These are phyloP conservation scores for Tokudaia tokunoshimensis DNA, from an alignment of 2,797 vertebrate genomes.

Conservation along the genomic window DNA sequence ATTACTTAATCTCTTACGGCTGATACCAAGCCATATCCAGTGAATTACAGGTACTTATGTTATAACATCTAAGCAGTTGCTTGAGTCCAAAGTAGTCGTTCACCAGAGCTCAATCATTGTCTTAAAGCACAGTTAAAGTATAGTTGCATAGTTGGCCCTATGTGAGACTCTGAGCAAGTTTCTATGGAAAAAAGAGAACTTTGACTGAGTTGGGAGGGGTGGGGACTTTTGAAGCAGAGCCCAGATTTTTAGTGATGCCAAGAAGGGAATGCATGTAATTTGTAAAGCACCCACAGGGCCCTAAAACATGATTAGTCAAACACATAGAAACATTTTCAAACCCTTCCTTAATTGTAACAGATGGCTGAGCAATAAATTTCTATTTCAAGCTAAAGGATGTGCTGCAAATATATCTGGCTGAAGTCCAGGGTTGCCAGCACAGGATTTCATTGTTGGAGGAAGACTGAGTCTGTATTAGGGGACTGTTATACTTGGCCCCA, in stretches of 20 bases:
- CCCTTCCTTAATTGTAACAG: slow-evolving; percentile 81
- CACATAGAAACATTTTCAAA: slow-evolving; percentile 75
- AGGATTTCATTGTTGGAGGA: slow-evolving; percentile 65
- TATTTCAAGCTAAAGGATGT: slow-evolving; percentile 74
- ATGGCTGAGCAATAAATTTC: slow-evolving; percentile 82
- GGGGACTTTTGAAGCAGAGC: slow-evolving; percentile 43
- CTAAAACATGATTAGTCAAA: slow-evolving; percentile 80
- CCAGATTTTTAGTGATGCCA: slow-evolving; percentile 68
- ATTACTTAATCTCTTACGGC: neutral
- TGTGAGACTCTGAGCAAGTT: slow-evolving; percentile 31
- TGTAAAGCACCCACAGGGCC: slow-evolving; percentile 67
- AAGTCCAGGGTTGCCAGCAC: slow-evolving; percentile 40
- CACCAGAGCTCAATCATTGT: neutral
- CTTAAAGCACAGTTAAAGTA: slow-evolving; percentile 18
- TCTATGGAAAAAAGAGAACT: slow-evolving; percentile 57
- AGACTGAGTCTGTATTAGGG: slow-evolving; percentile 10
- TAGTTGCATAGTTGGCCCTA: slow-evolving; percentile 23
- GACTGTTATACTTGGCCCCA: slow-evolving; percentile 20
- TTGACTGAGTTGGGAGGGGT: neutral
- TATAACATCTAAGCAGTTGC: neutral
- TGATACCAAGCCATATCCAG: neutral
- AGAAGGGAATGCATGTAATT: slow-evolving; percentile 67
- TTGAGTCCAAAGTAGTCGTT: neutral
- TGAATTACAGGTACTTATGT: neutral
- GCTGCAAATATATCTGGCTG: slow-evolving; percentile 68